phyloP scores from a whole-genome alignment of 2,797 vertebrate genomes.

The Oryzias dopingdopingensis region DNA sequence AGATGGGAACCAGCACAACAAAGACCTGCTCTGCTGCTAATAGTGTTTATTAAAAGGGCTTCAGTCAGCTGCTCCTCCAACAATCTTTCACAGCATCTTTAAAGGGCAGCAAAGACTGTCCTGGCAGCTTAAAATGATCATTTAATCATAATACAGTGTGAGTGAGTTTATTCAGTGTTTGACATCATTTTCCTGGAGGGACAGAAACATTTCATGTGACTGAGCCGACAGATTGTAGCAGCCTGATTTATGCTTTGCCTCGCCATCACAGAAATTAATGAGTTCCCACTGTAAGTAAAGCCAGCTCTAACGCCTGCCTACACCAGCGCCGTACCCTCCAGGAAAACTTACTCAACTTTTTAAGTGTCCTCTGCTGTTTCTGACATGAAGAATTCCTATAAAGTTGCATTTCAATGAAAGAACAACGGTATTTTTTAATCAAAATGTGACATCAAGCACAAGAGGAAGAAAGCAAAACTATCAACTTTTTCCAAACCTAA shows the following conservation, averaged over 20 bases:
- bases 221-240: slow-evolving; percentile 24
- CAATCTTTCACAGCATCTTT: slow-evolving; percentile 42
- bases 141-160: not conserved
- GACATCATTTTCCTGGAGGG: no score
- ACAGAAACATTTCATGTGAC: slow-evolving; percentile 1
- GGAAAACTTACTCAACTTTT: slow-evolving; percentile 1
- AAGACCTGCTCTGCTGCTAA: slow-evolving; percentile 19
- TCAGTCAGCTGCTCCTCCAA: slow-evolving; percentile 46
- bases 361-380: no score
- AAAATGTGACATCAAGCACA: no score
- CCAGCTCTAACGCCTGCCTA: slow-evolving; percentile 25
- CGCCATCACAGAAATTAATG: slow-evolving; percentile 32
- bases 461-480: no score
- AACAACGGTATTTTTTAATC: no score
- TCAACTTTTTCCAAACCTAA: no score
- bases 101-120: slow-evolving; percentile 47
- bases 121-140: slow-evolving; percentile 7
- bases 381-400: no score
- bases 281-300: slow-evolving; percentile 28
- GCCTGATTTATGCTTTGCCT: slow-evolving; percentile 34
- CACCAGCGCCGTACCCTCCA: slow-evolving; percentile 3
- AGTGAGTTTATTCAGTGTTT: no score
- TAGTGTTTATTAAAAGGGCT: slow-evolving; percentile 30
- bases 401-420: no score
- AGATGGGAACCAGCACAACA: slow-evolving; percentile 7